phyloP scores from a whole-genome alignment of 2,888 invertebrate species.

The Nasonovia ribisnigri region DNA sequence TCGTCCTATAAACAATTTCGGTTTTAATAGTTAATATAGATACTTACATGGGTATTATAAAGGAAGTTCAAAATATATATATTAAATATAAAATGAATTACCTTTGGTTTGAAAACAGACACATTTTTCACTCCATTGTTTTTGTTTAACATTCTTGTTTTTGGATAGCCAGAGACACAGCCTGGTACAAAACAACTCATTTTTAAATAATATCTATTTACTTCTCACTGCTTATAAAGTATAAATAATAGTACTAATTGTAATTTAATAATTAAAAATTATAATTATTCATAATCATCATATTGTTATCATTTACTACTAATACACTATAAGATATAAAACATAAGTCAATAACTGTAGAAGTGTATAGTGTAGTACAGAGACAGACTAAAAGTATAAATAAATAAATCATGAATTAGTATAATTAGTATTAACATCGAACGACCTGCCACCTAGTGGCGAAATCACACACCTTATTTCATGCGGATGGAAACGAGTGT shows the following conservation, averaged over 20 bases:
- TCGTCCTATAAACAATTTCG: neutral
- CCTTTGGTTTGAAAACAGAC: conserved; percentile 4
- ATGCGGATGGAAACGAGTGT: neutral
- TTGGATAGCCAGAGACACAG: neutral
- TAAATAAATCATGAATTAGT: no score
- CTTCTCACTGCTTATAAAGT: neutral
- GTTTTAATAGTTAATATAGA: neutral
- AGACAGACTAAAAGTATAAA: neutral
- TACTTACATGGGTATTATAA: neutral
- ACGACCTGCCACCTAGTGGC: neutral
- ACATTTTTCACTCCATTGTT: conserved; percentile 8
- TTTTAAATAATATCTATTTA: neutral
- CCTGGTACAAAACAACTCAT: neutral
- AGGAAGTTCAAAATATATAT: neutral
- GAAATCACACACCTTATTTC: neutral
- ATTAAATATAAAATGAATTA: neutral
- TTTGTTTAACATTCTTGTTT: neutral
- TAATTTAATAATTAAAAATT: neutral
- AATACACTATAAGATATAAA: neutral
- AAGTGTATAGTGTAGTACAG: no score
- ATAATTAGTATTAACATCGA: neutral
- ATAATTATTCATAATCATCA: neutral
- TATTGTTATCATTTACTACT: no score
- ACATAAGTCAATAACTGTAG: no score
- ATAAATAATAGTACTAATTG: neutral